Evolutionary conservation across 2,797 vertebrate genomes (phyloP), one percentile per base, ranked within the genome.

Genomic region (Pitangus sulphuratus): DNA sequence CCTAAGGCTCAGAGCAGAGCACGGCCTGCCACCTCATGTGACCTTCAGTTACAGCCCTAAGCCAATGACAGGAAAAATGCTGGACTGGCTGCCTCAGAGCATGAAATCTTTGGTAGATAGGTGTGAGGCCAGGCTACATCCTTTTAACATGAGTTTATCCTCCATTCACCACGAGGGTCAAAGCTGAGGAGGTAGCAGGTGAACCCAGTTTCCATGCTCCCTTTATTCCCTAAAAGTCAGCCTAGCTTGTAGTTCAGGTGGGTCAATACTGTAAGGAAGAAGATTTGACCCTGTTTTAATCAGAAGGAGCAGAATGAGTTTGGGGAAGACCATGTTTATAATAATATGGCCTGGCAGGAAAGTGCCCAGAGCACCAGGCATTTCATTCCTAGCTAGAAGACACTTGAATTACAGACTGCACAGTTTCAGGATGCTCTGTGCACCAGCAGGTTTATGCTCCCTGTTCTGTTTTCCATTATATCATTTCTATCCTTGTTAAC

Each of bases 381-480:
- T 79, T 87, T 79, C 51, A 39, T 78, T 88, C 61, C 61, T 48
- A 57, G 42, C 35, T 42, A 35, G 76, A 61, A 93, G 69, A 22
- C n/a, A n/a, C 22, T 44, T 75, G 61, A 57, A 65, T 93, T 91
- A 68, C 61, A 71, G 71, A 10, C 76, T 44, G 30, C 7, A 5
- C 13, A 9, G 44, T 31, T 91, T 79, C 50, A 62, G 70, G 77
- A 75, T 93, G 77, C 57, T 89, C 56, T 1, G 1, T 3, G 22
- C 3, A 5, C 58, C 54, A 87, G 87, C 56, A 94, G 66, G 74
- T 94, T 95, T 93, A 48, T 51, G 26, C 45, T 94, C 68, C 61
- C 69, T 37, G 21, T n/a, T 95, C 84, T 80, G 68, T 85, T 95
- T 90, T 72, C 91, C 89, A 93, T 91, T 90, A 95, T 94, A 92